A percentile compares a stretch with the other conserved stretches of the same genome.
Conservation (phyloP, 2,888 invertebrate genomes). For the Ephialtes manifestator region DNA sequence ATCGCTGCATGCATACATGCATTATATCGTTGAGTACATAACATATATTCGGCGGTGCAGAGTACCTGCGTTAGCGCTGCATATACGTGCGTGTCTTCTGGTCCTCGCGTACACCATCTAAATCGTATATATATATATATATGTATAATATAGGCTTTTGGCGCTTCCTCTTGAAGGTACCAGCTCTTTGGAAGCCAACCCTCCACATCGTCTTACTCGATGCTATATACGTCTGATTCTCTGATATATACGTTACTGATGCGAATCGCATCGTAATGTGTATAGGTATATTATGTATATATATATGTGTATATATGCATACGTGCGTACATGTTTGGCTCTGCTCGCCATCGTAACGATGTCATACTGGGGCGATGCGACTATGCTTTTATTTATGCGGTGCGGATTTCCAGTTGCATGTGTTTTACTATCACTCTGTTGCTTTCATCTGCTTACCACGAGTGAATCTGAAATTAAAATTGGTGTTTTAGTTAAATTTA, state of each 20-base stretch:
- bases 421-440: neutral
- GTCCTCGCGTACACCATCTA: conserved; percentile 27
- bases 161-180: conserved; percentile 42
- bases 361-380: neutral
- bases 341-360: neutral
- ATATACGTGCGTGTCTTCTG: conserved; percentile 39
- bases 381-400: neutral
- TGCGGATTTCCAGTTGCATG: neutral
- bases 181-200: conserved; percentile 48
- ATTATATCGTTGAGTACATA: conserved; percentile 68
- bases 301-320: conserved; percentile 15
- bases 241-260: conserved; percentile 43
- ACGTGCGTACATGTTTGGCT: conserved; percentile 14
- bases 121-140: conserved; percentile 1
- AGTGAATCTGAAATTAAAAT: no score
- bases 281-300: neutral
- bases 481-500: no score
- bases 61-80: conserved; percentile 55
- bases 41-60: conserved; percentile 62
- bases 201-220: neutral
- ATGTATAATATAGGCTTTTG: conserved; percentile 18
- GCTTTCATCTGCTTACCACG: neutral
- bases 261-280: conserved; percentile 42
- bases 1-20: conserved; percentile 70
- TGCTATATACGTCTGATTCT: conserved; percentile 42